These are phyloP conservation scores for Callimorpha dominula DNA, from an alignment of 2,888 invertebrate genomes.

Conservation along the genomic window DNA sequence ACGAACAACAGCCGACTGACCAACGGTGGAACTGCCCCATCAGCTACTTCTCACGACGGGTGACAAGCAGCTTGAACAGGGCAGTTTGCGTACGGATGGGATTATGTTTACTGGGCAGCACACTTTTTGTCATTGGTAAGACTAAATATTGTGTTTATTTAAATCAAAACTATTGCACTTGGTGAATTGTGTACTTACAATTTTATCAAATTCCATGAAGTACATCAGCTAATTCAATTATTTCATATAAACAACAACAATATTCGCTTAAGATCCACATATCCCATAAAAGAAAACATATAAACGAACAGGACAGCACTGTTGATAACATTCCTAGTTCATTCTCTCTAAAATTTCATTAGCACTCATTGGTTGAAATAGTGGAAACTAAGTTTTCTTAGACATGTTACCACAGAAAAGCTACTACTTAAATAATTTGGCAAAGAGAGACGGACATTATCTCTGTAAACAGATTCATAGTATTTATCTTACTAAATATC, in stretches of 20 bases:
- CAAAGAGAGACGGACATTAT: neutral
- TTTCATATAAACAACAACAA: neutral
- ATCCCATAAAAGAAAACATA: neutral
- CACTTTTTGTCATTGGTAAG: conserved; percentile 80
- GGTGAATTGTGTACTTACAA: neutral
- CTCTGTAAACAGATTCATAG: neutral
- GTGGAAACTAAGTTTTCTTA: neutral
- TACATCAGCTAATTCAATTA: conserved; percentile 6
- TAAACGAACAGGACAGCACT: neutral
- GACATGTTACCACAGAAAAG: neutral
- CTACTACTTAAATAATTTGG: neutral
- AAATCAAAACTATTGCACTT: neutral
- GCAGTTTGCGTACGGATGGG: conserved; percentile 77
- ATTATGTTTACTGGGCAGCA: conserved; percentile 78
- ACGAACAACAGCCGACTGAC: conserved; percentile 88
- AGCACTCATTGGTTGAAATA: neutral
- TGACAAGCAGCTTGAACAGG: conserved; percentile 81
- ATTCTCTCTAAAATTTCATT: neutral
- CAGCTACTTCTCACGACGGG: conserved; percentile 84
- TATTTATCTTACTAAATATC: neutral
- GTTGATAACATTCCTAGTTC: no score
- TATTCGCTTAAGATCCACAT: neutral
- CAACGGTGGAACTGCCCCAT: conserved; percentile 87
- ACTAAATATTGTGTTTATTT: conserved; percentile 22
- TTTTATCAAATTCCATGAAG: neutral